Conservation (phyloP, 2,888 invertebrate genomes). For the Nipponacmea schrenckii region DNA sequence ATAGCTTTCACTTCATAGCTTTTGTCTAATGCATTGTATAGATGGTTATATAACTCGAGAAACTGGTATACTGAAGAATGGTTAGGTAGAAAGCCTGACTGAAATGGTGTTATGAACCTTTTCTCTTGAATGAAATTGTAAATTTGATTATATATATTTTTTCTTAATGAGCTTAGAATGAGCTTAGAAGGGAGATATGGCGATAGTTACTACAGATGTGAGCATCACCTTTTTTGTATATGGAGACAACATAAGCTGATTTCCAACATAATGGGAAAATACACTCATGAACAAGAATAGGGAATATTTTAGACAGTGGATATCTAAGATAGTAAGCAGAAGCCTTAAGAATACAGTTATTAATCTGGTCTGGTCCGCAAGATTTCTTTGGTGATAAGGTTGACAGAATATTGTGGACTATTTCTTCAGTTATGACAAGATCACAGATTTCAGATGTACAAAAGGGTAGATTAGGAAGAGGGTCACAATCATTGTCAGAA, state of each 20-base stretch:
- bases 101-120: too few species aligned
- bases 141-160: neutral
- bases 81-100: slow-evolving; percentile 1
- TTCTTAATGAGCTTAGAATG: slow-evolving; percentile 2
- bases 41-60: neutral
- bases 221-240: neutral
- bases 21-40: neutral
- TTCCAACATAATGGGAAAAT: neutral
- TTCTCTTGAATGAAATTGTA: neutral
- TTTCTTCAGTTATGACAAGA: neutral
- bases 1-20: neutral
- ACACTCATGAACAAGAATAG: neutral
- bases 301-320: neutral
- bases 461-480: neutral
- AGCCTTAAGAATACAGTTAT: neutral
- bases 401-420: neutral
- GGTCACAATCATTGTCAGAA: neutral
- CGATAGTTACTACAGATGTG: neutral
- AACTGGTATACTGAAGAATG: neutral
- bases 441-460: neutral
- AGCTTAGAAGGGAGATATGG: neutral
- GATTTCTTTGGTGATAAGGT: neutral
- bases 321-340: neutral
- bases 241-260: neutral
- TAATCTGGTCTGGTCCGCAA: neutral